Conservation (phyloP, 2,797 vertebrate species). For the Myoxocephalus aenaeus region DNA sequence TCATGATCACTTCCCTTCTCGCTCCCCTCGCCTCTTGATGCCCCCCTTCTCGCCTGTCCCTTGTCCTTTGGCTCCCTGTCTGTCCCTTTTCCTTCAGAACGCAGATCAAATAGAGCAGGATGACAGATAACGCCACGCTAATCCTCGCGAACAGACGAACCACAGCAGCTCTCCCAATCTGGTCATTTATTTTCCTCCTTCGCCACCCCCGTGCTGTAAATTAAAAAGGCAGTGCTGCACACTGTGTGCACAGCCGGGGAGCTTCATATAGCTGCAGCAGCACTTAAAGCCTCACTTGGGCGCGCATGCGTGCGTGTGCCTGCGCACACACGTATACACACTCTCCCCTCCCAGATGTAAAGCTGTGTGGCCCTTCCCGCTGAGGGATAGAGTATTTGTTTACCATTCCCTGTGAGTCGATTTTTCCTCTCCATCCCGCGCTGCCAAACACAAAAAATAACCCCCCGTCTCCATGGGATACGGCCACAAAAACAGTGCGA, state of each 20-base stretch:
- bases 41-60: conserved; percentile 22
- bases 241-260: conserved; percentile 31
- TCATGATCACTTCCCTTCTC: conserved; percentile 33
- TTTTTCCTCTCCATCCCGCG: conserved; percentile 82
- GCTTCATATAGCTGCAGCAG: conserved; percentile 48
- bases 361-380: conserved; percentile 73
- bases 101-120: conserved; percentile 74
- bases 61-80: conserved; percentile 52
- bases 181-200: conserved; percentile 34
- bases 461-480: conserved; percentile 82
- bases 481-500: conserved; percentile 78
- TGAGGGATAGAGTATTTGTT: conserved; percentile 78
- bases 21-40: conserved; percentile 32
- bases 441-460: conserved; percentile 82
- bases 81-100: conserved; percentile 64
- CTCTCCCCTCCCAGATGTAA: conserved; percentile 60
- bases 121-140: conserved; percentile 63
- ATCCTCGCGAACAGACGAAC: conserved; percentile 63
- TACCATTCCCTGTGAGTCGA: conserved; percentile 82
- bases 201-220: conserved; percentile 45
- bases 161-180: conserved; percentile 60
- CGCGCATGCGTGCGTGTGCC: conserved; percentile 40
- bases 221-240: conserved; percentile 43
- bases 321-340: conserved; percentile 9
- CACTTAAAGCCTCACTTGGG: conserved; percentile 37